These are phyloP conservation scores for Norana najaformis DNA, from an alignment of 2,888 invertebrate species.

Conservation along the genomic window DNA sequence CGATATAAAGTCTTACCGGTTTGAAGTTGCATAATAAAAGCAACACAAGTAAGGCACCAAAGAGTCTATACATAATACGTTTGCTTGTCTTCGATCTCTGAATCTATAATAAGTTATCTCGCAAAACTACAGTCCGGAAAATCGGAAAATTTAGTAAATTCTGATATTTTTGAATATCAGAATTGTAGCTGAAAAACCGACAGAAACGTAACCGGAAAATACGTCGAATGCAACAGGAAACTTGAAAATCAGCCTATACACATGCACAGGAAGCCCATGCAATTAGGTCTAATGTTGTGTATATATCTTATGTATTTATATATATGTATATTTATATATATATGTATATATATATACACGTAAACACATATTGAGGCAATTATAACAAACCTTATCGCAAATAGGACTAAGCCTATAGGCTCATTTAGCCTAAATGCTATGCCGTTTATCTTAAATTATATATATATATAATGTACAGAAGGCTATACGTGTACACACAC, in stretches of 20 bases:
- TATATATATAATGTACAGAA: neutral
- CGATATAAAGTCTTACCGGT: neutral
- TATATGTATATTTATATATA: neutral
- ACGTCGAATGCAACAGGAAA: neutral
- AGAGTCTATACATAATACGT: neutral
- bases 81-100: neutral
- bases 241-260: neutral
- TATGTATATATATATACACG: neutral
- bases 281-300: neutral
- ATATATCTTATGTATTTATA: too few relatives aligned
- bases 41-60: neutral
- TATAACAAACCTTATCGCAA: neutral
- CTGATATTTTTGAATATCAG: neutral
- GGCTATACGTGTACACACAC: neutral
- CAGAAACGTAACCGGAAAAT: slow-evolving; percentile 13
- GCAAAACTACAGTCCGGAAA: neutral
- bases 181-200: neutral
- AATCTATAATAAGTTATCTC: neutral
- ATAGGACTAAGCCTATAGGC: neutral
- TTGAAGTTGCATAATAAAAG: neutral
- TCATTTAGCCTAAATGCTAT: neutral
- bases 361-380: neutral
- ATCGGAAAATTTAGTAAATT: neutral
- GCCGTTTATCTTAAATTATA: too few relatives aligned
- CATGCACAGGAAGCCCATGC: neutral